Conservation (phyloP, 2,888 invertebrate species). For the Thysanoteuthis rhombus region DNA sequence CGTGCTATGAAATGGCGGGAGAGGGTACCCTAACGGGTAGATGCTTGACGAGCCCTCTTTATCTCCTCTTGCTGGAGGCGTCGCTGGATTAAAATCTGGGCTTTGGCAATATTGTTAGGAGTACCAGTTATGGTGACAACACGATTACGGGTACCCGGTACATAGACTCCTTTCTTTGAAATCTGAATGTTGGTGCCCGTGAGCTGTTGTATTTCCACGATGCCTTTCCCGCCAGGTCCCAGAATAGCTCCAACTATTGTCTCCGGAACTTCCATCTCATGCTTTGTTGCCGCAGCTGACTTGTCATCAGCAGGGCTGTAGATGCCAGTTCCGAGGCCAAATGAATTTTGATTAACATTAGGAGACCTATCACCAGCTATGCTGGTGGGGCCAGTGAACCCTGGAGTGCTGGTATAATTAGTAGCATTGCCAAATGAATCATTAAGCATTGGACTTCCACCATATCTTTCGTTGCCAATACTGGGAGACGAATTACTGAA, state of each 20-base stretch:
- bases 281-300: conserved; percentile 70
- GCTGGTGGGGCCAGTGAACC: conserved; percentile 44
- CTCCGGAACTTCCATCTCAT: conserved; percentile 82
- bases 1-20: conserved; percentile 31
- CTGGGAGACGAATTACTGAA: conserved; percentile 68
- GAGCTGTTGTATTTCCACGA: conserved; percentile 96
- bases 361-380: conserved; percentile 51
- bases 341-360: conserved; percentile 83
- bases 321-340: conserved; percentile 79
- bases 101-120: conserved; percentile 86
- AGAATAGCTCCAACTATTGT: conserved; percentile 97
- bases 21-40: conserved; percentile 49
- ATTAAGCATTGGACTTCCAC: conserved; percentile 61
- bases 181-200: conserved; percentile 98
- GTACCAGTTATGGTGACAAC: conserved; percentile 95
- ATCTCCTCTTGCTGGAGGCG: conserved; percentile 95
- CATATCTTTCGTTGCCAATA: conserved; percentile 58
- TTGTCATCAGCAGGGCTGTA: conserved; percentile 63
- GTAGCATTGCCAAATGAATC: conserved; percentile 57
- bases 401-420: conserved; percentile 49
- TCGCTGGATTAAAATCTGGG: conserved; percentile 95
- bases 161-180: conserved; percentile 97
- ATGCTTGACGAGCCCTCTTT: conserved; percentile 85
- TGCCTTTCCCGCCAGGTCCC: conserved; percentile 94
- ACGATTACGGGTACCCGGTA: conserved; percentile 95